phyloP scores from a whole-genome alignment of 1,140 invertebrate species.

The Maniola jurtina region DNA sequence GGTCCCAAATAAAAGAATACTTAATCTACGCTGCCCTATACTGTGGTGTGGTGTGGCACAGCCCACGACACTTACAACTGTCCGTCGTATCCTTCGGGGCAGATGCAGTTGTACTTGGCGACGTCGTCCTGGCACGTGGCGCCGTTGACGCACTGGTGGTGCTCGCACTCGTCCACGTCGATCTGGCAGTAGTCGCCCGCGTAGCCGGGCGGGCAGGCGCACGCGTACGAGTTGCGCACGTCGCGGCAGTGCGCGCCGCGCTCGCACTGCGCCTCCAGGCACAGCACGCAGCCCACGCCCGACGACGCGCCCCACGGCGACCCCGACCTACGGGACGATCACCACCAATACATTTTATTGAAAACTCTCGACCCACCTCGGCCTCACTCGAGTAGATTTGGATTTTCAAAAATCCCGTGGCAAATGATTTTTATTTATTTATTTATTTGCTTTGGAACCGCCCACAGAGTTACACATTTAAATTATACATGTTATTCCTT shows the following conservation, averaged over 20 bases:
- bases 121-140: slow-evolving; percentile 32
- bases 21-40: too few relatives aligned
- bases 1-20: too few relatives aligned
- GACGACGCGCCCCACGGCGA: slow-evolving; percentile 50
- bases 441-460: too few relatives aligned
- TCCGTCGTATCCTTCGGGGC: slow-evolving; percentile 80
- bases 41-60: too few relatives aligned
- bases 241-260: slow-evolving; percentile 91
- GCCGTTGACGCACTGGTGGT: slow-evolving; percentile 31
- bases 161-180: slow-evolving; percentile 39
- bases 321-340: slow-evolving; percentile 32
- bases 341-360: too few relatives aligned
- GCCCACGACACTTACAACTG: slow-evolving; percentile 22
- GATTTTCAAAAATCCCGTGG: too few relatives aligned
- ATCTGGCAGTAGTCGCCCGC: slow-evolving; percentile 86
- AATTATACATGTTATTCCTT: too few relatives aligned
- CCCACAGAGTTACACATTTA: too few relatives aligned
- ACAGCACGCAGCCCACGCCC: slow-evolving; percentile 86
- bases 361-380: too few relatives aligned
- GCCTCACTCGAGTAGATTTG: too few relatives aligned
- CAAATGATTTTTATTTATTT: too few relatives aligned
- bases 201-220: slow-evolving; percentile 90
- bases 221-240: slow-evolving; percentile 87
- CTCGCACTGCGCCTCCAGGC: slow-evolving; percentile 91
- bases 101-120: slow-evolving; percentile 85